A percentile compares a stretch with the other conserved stretches of the same genome.
phyloP scores from a whole-genome alignment of 2,113 vertebrate species.

The Dryoscopus gambensis region DNA sequence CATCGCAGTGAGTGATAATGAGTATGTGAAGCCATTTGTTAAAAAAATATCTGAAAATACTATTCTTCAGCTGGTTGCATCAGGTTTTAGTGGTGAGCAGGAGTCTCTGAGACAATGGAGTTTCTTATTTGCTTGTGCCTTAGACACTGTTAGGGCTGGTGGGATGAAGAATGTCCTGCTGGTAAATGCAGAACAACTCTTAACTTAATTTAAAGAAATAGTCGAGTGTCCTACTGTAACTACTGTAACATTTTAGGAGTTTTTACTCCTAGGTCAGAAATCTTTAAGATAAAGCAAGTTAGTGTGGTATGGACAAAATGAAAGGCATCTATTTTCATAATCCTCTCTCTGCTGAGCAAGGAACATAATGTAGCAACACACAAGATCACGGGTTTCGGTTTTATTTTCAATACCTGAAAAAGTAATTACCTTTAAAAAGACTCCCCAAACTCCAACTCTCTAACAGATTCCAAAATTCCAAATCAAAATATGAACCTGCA shows the following conservation, averaged over 20 bases:
- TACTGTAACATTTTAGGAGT: neutral
- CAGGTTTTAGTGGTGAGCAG: neutral
- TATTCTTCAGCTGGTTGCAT: neutral
- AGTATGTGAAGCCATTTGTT: neutral
- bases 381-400: accelerated
- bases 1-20: neutral
- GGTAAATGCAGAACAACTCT: neutral
- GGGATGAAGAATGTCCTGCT: neutral
- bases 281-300: neutral
- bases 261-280: neutral
- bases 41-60: neutral
- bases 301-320: neutral
- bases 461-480: neutral
- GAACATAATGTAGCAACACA: neutral
- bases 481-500: neutral
- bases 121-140: neutral
- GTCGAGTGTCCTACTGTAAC: neutral
- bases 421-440: neutral
- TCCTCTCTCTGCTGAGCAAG: neutral
- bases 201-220: neutral
- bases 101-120: neutral
- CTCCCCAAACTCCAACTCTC: neutral
- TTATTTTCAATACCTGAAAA: neutral
- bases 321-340: neutral
- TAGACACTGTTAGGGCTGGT: neutral